phyloP scores from a whole-genome alignment of 2,113 vertebrate species.

The Grantiella picta region DNA sequence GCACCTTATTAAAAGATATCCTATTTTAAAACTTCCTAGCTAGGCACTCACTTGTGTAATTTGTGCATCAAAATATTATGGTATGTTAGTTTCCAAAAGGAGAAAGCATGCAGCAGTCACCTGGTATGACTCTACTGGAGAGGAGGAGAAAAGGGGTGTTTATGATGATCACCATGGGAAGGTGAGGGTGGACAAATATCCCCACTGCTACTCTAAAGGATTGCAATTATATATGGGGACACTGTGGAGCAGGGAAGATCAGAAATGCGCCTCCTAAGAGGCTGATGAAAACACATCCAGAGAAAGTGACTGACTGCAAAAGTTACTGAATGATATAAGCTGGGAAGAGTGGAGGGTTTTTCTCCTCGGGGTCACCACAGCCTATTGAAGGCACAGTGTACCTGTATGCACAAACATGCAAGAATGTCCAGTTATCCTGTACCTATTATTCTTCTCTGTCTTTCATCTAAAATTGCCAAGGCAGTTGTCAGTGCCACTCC shows the following conservation, averaged over 20 bases:
- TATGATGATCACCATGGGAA: not conserved
- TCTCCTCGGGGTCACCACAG: not conserved
- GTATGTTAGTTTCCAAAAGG: not conserved
- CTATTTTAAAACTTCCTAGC: not conserved
- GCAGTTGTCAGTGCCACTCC: not conserved
- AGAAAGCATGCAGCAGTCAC: not conserved
- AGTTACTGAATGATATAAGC: not conserved
- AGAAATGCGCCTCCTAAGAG: not conserved
- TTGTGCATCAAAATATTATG: slow-evolving; percentile 1
- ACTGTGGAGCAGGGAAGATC: not conserved
- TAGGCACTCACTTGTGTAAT: not conserved
- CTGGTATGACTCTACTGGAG: not conserved
- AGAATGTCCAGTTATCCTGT: not conserved
- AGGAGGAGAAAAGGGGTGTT: not conserved
- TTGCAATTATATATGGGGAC: not conserved
- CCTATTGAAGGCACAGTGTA: not conserved
- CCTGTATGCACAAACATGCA: not conserved
- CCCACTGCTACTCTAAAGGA: not conserved
- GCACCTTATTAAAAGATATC: not conserved
- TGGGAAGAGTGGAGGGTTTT: not conserved
- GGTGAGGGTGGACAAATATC: not conserved
- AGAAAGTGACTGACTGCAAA: not conserved
- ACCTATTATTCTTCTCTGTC: not conserved
- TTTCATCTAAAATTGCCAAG: not conserved
- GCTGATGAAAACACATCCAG: not conserved